Percentiles rank a stretch among this genome's conserved stretches.
Conservation (phyloP, 37 sponge, comb jelly and placozoan species). For the Halichondria panicea region DNA sequence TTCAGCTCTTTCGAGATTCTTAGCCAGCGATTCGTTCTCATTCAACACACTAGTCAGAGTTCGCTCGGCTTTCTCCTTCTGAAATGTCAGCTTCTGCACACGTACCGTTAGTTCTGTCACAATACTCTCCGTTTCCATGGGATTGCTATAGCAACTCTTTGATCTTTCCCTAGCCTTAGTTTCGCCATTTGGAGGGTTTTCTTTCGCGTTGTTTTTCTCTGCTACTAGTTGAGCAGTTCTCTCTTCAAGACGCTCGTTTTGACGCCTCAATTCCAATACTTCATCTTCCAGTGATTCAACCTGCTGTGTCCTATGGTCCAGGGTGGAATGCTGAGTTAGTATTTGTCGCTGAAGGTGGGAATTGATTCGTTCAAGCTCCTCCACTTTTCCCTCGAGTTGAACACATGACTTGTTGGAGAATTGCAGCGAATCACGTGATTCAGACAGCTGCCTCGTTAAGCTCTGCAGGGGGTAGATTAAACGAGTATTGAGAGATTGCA, state of each 20-base stretch:
- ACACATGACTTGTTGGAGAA: constrained; percentile 47
- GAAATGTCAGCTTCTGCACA: constrained; percentile 30
- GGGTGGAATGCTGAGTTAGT: background rate
- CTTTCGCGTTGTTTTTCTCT: background rate
- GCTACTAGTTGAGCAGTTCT: background rate
- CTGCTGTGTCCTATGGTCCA: constrained; percentile 19
- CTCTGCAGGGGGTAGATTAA: constrained; percentile 14
- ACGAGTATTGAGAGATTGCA: too few relatives aligned
- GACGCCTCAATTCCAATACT: constrained; percentile 7
- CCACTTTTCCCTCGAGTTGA: constrained; percentile 57
- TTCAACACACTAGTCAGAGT: constrained; percentile 10
- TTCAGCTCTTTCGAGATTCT: constrained; percentile 23
- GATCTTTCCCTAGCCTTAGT: background rate
- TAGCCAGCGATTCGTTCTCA: constrained; percentile 31
- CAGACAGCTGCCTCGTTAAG: constrained; percentile 41
- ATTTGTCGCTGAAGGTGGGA: constrained; percentile 6
- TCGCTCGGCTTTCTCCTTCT: constrained; percentile 24
- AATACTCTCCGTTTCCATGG: background rate
- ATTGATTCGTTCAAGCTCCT: constrained; percentile 45
- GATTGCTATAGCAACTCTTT: background rate
- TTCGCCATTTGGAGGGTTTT: background rate
- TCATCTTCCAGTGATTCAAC: constrained; percentile 20
- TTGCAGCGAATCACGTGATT: constrained; percentile 45
- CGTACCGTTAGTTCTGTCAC: constrained; percentile 38
- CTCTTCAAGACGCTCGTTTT: constrained; percentile 8